phyloP scores from a whole-genome alignment of 1,140 invertebrate genomes.

The Nixonia krombeini region DNA sequence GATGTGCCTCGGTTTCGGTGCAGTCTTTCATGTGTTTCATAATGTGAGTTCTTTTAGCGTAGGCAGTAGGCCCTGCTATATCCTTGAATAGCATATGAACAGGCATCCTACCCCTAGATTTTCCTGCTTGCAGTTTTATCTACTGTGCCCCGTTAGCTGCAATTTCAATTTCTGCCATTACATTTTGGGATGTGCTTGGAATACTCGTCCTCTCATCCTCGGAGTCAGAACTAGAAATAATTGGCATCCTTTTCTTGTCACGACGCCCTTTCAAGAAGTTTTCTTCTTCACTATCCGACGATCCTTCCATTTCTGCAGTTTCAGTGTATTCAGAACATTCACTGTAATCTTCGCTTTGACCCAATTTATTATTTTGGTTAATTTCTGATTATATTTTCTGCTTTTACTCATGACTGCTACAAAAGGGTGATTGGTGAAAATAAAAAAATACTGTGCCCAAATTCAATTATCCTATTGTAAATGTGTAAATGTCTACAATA shows the following conservation, averaged over 20 bases:
- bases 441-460: slow-evolving; percentile 17
- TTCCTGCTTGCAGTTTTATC: too few species aligned
- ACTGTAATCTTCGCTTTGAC: slow-evolving; percentile 14
- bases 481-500: slow-evolving; percentile 16
- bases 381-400: slow-evolving; percentile 21
- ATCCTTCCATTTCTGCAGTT: slow-evolving; percentile 14
- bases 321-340: slow-evolving; percentile 6
- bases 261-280: slow-evolving; percentile 3
- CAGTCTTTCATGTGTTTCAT: too few species aligned
- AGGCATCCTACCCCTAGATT: too few species aligned
- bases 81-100: too few species aligned
- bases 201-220: slow-evolving; percentile 1
- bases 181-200: too few species aligned
- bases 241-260: background rate
- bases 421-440: slow-evolving; percentile 8
- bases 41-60: too few species aligned
- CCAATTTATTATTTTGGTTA: slow-evolving; percentile 17
- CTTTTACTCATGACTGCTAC: slow-evolving; percentile 19
- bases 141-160: too few species aligned
- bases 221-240: background rate
- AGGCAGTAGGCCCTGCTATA: too few species aligned
- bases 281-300: slow-evolving; percentile 22
- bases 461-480: slow-evolving; percentile 21
- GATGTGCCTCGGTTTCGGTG: too few species aligned
- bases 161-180: too few species aligned